These are phyloP conservation scores for Himalopsyche phryganea DNA, from an alignment of 1,140 invertebrate species.

Conservation along the genomic window DNA sequence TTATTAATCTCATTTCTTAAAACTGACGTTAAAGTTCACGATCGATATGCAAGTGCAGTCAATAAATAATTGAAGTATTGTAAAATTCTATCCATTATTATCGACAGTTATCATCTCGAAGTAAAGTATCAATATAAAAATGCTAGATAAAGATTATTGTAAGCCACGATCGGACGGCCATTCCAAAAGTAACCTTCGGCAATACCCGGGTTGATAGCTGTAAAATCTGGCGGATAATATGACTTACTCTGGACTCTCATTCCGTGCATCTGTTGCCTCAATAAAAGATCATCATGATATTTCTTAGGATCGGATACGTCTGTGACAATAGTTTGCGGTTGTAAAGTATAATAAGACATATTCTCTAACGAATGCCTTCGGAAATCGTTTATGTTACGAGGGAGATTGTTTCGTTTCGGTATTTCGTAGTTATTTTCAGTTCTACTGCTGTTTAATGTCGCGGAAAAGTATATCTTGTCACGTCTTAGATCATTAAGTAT, in stretches of 20 bases:
- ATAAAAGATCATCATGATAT: conserved; percentile 16
- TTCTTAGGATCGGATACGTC: neutral
- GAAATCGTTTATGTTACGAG: conserved; percentile 9
- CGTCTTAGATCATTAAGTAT: conserved; percentile 1
- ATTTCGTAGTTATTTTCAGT: conserved; percentile 20
- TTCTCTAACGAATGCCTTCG: conserved; percentile 19
- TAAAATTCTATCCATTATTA: too few relatives aligned
- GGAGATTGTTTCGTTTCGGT: conserved; percentile 10
- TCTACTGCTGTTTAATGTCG: conserved; percentile 5
- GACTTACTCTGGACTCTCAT: conserved; percentile 36
- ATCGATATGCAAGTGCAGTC: too few relatives aligned
- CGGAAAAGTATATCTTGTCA: conserved; percentile 3
- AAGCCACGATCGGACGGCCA: conserved; percentile 35
- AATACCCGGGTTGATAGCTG: conserved; percentile 27
- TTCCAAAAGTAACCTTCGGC: conserved; percentile 20
- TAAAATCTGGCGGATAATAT: conserved; percentile 36
- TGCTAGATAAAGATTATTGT: conserved; percentile 50
- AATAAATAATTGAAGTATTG: too few relatives aligned
- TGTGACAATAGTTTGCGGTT: conserved; percentile 13
- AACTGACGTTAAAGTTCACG: too few relatives aligned
- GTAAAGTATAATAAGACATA: conserved; percentile 12
- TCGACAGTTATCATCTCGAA: too few relatives aligned
- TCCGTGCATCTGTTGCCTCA: conserved; percentile 31
- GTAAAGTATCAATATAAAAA: conserved; percentile 46
- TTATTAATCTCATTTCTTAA: too few relatives aligned